Conservation (phyloP, 2,888 invertebrate species). For the Julus scanicus region DNA sequence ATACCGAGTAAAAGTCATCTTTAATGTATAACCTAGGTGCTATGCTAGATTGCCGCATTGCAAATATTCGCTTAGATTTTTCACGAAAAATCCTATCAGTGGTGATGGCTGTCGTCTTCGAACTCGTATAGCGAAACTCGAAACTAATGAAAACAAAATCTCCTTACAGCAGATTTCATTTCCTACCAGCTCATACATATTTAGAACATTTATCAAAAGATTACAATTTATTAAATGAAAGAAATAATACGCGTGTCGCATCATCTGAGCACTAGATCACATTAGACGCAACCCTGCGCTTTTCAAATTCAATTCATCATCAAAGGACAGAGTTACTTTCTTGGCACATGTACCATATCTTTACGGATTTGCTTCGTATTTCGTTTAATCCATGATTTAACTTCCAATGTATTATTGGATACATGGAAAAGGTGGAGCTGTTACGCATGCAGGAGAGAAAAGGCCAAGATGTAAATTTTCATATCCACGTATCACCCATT, state of each 20-base stretch:
- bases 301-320: constrained; percentile 39
- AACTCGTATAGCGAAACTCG: neutral
- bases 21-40: neutral
- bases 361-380: neutral
- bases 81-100: too few species aligned
- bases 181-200: constrained; percentile 25
- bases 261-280: constrained; percentile 20
- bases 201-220: constrained; percentile 27
- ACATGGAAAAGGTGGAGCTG: constrained; percentile 39
- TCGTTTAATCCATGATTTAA: neutral
- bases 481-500: constrained; percentile 9
- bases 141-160: constrained; percentile 25
- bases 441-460: neutral
- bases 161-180: neutral
- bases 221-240: constrained; percentile 39
- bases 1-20: too few species aligned
- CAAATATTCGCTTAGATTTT: too few species aligned
- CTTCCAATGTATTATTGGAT: neutral
- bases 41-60: neutral
- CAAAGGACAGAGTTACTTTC: neutral
- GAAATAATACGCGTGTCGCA: constrained; percentile 22
- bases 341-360: neutral
- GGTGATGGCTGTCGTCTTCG: neutral
- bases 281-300: constrained; percentile 22
- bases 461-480: neutral